A percentile compares a stretch with the other conserved stretches of the same genome.
Evolutionary conservation across 2,113 vertebrate genomes (phyloP).

Genomic region (Rafetus swinhoei): DNA sequence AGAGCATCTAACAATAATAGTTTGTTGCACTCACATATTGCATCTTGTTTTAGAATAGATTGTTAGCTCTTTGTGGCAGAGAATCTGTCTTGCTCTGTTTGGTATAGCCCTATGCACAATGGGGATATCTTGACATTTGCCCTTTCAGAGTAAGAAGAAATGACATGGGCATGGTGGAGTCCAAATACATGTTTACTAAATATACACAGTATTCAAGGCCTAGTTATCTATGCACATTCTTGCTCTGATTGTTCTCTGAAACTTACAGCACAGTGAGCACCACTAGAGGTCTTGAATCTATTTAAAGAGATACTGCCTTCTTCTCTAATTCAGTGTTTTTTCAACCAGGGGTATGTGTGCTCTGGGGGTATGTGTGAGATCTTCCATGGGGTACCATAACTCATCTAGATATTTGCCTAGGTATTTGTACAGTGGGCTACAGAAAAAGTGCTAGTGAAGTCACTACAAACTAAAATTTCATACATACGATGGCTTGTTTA

Average conservation of each 20-base stretch:
- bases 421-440: no score
- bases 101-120: conserved; percentile 66
- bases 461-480: no score
- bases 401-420: no score
- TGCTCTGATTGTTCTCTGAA: conserved; percentile 21
- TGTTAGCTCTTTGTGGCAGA: conserved; percentile 71
- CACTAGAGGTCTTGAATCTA: neutral
- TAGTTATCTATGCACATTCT: neutral
- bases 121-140: conserved; percentile 60
- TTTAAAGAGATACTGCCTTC: conserved; percentile 1
- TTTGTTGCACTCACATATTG: conserved; percentile 44
- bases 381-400: no score
- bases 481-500: no score
- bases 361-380: no score
- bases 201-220: neutral
- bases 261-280: neutral
- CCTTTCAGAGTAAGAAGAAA: conserved; percentile 58
- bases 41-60: conserved; percentile 68
- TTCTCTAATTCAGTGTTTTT: neutral
- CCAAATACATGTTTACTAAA: conserved; percentile 65
- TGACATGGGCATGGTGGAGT: conserved; percentile 23
- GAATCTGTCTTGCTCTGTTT: conserved; percentile 73
- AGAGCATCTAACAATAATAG: conserved; percentile 24
- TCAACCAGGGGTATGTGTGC: no score
- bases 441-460: no score